Evolutionary conservation across 2,888 invertebrate species (phyloP), one percentile per base, ranked within the genome.

Genomic region (Micoletzkya japonica): DNA sequence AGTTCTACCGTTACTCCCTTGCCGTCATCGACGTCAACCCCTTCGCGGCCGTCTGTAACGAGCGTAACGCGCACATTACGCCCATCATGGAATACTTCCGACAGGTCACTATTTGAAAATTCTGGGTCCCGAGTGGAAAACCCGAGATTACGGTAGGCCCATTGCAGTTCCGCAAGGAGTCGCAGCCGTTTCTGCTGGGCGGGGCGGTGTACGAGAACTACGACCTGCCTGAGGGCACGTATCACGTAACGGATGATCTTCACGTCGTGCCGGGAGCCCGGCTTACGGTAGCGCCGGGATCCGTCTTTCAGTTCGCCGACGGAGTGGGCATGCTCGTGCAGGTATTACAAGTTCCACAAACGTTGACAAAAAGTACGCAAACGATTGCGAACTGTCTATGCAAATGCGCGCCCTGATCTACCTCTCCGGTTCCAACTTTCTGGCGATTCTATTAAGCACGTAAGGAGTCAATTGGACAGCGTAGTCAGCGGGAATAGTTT

Each of bases 281-380:
- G 86, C 88, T 98, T 54, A 91, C 91, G 20, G 88, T 98, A 2
- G 91, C 92, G 72, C 91, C 93, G 0, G 95, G 95, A 0, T 93
- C 95, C 0, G 92, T 91, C 0, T 87, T 98, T 24, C 87, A 89
- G 77, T 98, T 98, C 87, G 92, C 93, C 69, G 92, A 95, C 1
- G 86, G 93, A 32, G 91, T 97, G 69, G 95, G 96, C 10, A 93
- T 98, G 89, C 93, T 98, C 91, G 91, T 97, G 2, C 95, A 95
- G 54, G 81, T 73, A 66, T 14, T 36, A 3, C 26, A 14, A 28
- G 6, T 49, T 24, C 26, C n/a, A n/a, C n/a, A n/a, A n/a, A n/a
- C n/a, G n/a, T n/a, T n/a, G n/a, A n/a, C n/a, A n/a, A n/a, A n/a
- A n/a, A n/a, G n/a, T n/a, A n/a, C n/a, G n/a, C n/a, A n/a, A n/a